These are phyloP conservation scores for Sus scrofa DNA, from an alignment of 2,113 vertebrate genomes.

Conservation along the genomic window T2T-Sscrofa CM000826.6:148998501-148999000, in stretches of 20 bases:
- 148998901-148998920: not conserved
- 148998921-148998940: not conserved
- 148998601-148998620: not conserved
- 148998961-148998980: not conserved
- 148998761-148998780: too few species aligned
- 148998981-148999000: not conserved
- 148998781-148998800: not conserved
- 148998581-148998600: constrained; percentile 49
- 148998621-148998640: not conserved
- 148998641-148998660: not conserved
- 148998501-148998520: not conserved
- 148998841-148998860: not conserved
- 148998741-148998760: not conserved
- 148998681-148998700: not conserved
- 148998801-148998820: not conserved
- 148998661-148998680: not conserved
- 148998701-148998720: not conserved
- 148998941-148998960: not conserved
- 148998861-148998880: not conserved
- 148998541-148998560: not conserved
- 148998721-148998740: not conserved
- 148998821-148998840: not conserved
- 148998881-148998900: not conserved
- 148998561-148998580: constrained; percentile 38
- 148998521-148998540: not conserved